Percentiles rank a stretch among this genome's conserved stretches.
These are phyloP conservation scores for Chiloscyllium plagiosum DNA, from an alignment of 2,113 vertebrate species.

Conservation along the genomic window DNA sequence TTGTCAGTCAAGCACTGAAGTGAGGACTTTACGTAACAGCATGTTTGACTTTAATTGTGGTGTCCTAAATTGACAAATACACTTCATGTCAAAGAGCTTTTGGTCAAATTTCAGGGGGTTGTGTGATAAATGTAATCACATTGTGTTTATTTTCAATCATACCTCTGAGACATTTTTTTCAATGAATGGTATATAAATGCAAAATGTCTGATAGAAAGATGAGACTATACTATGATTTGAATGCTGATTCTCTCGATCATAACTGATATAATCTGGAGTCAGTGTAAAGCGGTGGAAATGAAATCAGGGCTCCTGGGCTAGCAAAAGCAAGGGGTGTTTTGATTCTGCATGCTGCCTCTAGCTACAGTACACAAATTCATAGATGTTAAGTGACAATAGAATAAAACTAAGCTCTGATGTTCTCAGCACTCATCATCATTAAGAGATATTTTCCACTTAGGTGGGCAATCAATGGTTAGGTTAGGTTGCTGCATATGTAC, in stretches of 20 bases:
- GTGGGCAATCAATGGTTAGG: neutral
- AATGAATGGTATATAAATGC: neutral
- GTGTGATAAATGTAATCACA: neutral
- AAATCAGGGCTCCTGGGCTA: neutral
- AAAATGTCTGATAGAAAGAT: neutral
- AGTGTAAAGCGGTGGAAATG: neutral
- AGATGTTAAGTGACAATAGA: neutral
- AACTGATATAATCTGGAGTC: neutral
- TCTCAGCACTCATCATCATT: neutral
- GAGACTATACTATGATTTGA: neutral
- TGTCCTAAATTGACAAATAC: neutral
- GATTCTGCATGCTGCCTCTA: neutral
- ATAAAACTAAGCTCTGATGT: neutral
- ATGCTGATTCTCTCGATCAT: neutral
- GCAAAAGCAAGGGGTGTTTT: neutral
- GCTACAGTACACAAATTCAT: neutral
- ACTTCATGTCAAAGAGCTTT: neutral
- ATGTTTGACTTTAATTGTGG: neutral
- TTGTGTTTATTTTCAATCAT: neutral
- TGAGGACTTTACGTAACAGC: neutral
- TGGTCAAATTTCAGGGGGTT: neutral
- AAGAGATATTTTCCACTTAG: neutral
- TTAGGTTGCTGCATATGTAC: neutral
- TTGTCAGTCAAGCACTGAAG: neutral
- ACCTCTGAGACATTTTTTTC: neutral